Evolutionary conservation across 2,113 vertebrate genomes (phyloP).

Genomic region (Semicossyphus pulcher): DNA sequence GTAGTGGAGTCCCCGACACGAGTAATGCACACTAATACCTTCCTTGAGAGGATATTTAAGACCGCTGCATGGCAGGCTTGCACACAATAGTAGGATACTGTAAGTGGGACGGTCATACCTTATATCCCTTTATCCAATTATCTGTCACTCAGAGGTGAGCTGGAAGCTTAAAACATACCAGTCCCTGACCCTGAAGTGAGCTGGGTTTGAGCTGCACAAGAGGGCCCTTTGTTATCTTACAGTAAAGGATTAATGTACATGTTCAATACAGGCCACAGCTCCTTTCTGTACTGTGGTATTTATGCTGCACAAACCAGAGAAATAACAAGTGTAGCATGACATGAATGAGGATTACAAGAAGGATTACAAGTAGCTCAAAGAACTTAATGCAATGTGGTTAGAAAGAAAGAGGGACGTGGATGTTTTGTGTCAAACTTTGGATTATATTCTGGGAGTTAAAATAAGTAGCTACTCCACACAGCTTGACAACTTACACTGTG

Average conservation of each 20-base stretch:
- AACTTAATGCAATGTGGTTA: neutral
- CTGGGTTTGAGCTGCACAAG: neutral
- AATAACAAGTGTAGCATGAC: neutral
- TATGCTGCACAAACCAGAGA: slow-evolving; percentile 10
- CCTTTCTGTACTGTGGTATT: neutral
- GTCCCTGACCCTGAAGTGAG: slow-evolving; percentile 1
- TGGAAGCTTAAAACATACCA: slow-evolving; percentile 1
- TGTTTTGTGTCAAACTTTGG: neutral
- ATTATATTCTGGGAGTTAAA: slow-evolving; percentile 9
- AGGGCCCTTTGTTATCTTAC: neutral
- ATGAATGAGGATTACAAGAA: slow-evolving; percentile 24
- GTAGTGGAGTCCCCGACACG: slow-evolving; percentile 9
- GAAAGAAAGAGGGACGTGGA: neutral
- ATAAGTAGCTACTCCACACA: neutral
- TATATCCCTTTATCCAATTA: slow-evolving; percentile 47
- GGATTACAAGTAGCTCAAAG: slow-evolving; percentile 7
- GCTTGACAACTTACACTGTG: neutral
- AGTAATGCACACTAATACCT: slow-evolving; percentile 16
- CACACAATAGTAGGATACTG: slow-evolving; percentile 24
- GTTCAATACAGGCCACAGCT: neutral
- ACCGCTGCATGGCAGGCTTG: neutral
- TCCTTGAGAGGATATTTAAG: slow-evolving; percentile 27
- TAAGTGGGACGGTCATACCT: slow-evolving; percentile 23
- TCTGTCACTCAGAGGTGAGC: slow-evolving; percentile 10
- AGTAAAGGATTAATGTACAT: neutral